Conservation (phyloP, 2,888 invertebrate genomes). For the Nasonovia ribisnigri region DNA sequence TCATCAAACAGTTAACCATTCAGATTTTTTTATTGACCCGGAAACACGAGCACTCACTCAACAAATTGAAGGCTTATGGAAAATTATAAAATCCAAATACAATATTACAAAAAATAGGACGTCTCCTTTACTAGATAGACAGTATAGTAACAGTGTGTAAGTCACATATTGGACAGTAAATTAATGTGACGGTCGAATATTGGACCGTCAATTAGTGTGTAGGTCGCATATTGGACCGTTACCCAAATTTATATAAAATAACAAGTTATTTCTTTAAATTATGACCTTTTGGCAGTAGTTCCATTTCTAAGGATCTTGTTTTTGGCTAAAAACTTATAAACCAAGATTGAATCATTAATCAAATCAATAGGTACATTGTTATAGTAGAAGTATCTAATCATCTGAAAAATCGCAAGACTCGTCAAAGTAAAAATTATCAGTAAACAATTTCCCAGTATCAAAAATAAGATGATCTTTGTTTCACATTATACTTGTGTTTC, state of each 20-base stretch:
- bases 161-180: too few species aligned
- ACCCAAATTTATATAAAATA: not conserved
- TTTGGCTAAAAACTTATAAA: not conserved
- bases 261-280: not conserved
- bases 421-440: not conserved
- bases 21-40: too few species aligned
- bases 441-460: not conserved
- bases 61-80: too few species aligned
- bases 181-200: too few species aligned
- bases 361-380: not conserved
- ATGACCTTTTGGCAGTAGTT: not conserved
- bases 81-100: too few species aligned
- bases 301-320: not conserved
- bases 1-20: too few species aligned
- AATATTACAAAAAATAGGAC: too few species aligned
- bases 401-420: not conserved
- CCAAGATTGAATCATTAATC: not conserved
- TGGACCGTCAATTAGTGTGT: too few species aligned
- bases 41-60: too few species aligned
- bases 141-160: too few species aligned
- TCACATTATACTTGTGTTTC: not conserved
- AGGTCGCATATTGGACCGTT: too few species aligned
- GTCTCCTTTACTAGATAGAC: too few species aligned
- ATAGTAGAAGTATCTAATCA: not conserved
- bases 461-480: not conserved